A percentile compares a stretch with the other conserved stretches of the same genome.
These are phyloP conservation scores for Asteroscopus sphinx DNA, from an alignment of 2,888 invertebrate species.

Conservation along the genomic window DNA sequence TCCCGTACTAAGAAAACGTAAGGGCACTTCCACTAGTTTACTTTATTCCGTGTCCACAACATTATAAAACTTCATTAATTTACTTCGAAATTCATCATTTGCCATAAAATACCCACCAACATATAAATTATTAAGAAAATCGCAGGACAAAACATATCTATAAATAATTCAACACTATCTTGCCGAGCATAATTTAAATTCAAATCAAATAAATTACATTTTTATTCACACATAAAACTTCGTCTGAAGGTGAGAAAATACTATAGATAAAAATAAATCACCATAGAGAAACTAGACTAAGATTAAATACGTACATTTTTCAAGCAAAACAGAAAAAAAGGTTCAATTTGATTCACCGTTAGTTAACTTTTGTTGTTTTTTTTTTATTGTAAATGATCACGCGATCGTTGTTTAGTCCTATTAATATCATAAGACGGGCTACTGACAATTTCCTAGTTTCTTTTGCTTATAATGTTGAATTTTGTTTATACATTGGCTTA, in stretches of 20 bases:
- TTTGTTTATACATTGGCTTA: not conserved
- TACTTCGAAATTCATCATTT: constrained; percentile 11
- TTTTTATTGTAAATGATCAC: constrained; percentile 37
- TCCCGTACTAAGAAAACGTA: too few relatives aligned
- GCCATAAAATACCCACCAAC: constrained; percentile 17
- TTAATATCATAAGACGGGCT: constrained; percentile 22
- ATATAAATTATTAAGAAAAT: constrained; percentile 30
- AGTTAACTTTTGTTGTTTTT: constrained; percentile 18
- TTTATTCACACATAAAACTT: constrained; percentile 24
- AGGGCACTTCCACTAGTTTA: too few relatives aligned
- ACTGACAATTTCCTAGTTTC: constrained; percentile 32
- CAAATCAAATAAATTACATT: constrained; percentile 43
- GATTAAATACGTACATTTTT: constrained; percentile 49
- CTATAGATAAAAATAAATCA: constrained; percentile 38
- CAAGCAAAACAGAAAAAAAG: constrained; percentile 35
- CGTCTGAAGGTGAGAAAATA: constrained; percentile 27
- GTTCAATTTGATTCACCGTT: constrained; percentile 29
- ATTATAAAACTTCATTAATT: constrained; percentile 1
- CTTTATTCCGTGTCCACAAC: too few relatives aligned
- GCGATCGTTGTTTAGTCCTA: constrained; percentile 27
- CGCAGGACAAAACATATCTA: not conserved
- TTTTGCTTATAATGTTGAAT: constrained; percentile 12
- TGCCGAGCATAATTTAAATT: constrained; percentile 36
- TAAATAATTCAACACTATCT: constrained; percentile 34
- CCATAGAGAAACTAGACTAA: constrained; percentile 29